A percentile compares a stretch with the other conserved stretches of the same genome.
Evolutionary conservation across 2,113 vertebrate genomes (phyloP).

Genomic region (Neodon shergylaensis): DNA sequence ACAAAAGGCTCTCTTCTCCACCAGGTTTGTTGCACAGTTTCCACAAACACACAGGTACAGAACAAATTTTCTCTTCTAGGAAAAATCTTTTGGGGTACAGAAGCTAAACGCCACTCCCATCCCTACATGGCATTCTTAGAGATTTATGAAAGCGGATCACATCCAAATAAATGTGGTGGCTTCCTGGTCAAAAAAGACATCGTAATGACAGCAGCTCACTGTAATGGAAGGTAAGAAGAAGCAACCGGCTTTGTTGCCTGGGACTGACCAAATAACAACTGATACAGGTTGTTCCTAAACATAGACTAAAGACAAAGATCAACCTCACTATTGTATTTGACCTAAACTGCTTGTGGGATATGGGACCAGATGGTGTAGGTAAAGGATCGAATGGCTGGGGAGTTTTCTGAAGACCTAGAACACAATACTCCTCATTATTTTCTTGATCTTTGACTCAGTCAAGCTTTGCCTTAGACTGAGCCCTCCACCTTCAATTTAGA

Average conservation of each 20-base stretch:
- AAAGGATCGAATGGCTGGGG: neutral
- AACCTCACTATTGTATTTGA: neutral
- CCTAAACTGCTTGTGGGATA: neutral
- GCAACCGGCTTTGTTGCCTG: too few relatives aligned
- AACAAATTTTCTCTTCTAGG: neutral
- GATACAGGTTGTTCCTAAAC: neutral
- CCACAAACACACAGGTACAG: neutral
- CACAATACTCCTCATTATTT: neutral
- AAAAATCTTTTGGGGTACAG: neutral
- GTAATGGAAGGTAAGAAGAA: neutral
- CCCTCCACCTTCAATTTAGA: neutral
- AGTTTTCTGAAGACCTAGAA: neutral
- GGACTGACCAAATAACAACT: neutral
- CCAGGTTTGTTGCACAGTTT: neutral
- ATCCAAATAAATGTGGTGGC: rapidly evolving
- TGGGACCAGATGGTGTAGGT: neutral
- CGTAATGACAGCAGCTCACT: neutral
- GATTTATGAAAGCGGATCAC: rapidly evolving
- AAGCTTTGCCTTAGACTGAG: neutral
- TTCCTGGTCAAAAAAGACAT: neutral
- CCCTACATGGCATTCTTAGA: neutral
- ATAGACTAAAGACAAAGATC: neutral
- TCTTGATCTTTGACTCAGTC: neutral
- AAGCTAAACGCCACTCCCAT: neutral
- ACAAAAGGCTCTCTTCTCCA: neutral